Evolutionary conservation across 2,797 vertebrate genomes (phyloP).

Genomic region (Taeniopygia guttata): DNA sequence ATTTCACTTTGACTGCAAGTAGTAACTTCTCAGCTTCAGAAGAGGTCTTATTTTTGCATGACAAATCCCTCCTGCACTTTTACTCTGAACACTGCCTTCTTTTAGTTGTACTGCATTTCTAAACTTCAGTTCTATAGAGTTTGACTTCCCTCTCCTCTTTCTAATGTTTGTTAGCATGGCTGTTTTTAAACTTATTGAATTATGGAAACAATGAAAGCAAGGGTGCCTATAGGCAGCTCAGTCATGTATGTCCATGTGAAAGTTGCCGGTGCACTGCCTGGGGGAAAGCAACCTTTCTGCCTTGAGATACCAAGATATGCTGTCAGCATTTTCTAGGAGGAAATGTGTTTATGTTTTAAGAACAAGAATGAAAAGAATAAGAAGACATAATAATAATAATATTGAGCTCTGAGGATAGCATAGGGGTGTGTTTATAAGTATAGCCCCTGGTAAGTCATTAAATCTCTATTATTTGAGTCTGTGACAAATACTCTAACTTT

Average conservation of each 20-base stretch:
- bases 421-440: not conserved
- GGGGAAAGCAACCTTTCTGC: slow-evolving; percentile 39
- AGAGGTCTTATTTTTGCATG: not conserved
- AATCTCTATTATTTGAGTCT: not conserved
- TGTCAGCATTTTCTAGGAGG: slow-evolving; percentile 41
- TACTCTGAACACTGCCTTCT: not conserved
- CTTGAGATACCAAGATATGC: slow-evolving; percentile 38
- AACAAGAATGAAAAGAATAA: slow-evolving; percentile 21
- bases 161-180: not conserved
- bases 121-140: not conserved
- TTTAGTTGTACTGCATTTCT: not conserved
- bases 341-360: slow-evolving; percentile 56
- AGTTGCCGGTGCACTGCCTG: slow-evolving; percentile 33
- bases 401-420: not conserved
- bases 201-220: slow-evolving; percentile 9
- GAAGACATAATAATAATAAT: not conserved
- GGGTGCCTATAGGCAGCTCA: slow-evolving; percentile 32
- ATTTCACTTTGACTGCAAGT: not conserved
- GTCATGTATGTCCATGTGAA: slow-evolving; percentile 17
- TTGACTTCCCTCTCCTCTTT: not conserved
- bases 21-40: not conserved
- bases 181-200: slow-evolving; percentile 17
- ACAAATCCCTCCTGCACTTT: not conserved
- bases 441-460: slow-evolving; percentile 7
- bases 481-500: not conserved